Base-by-base conservation (phyloP, 2,888 invertebrate genomes). In the Phaonia tiefii region DNA sequence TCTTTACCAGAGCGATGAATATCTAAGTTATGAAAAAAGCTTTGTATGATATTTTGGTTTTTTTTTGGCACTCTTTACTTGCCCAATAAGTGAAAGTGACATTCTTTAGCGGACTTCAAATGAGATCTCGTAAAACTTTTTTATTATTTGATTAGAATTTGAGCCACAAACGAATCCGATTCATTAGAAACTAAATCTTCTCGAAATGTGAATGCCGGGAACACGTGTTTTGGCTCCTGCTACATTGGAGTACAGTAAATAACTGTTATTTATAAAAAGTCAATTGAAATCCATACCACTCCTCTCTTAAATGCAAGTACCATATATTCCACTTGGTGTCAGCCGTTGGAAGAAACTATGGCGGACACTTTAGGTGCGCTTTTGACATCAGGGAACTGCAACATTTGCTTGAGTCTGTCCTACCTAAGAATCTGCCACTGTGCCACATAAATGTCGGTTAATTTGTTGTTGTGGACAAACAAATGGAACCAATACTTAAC, bases 401-500 rank as follows among this genome's bases (percentile, higher is more conserved):
- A 81, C 81, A 72, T 78, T 65, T 72, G 56, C 44, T 26, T n/a
- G n/a, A n/a, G n/a, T n/a, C n/a, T n/a, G n/a, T n/a, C n/a, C n/a
- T n/a, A n/a, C n/a, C n/a, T n/a, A n/a, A n/a, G n/a, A n/a, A 31
- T 31, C 31, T 3, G 8, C 31, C 31, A 31, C 3, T 8, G 8
- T 31, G 8, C 31, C 31, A 31, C 31, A 31, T 31, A 46, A 2
- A 44, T 20, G n/a, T n/a, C n/a, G n/a, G n/a, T n/a, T n/a, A n/a
- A 13, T 46, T 49, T 22, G 42, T 49, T 22, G 44, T 26, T 15
- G 31, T n/a, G 39, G 46, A 17, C n/a, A 39, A 31, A 78, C 72
- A 81, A 81, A 81, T 81, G 81, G 78, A 81, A 81, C 81, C 78
- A 81, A 81, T 81, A 81, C 81, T 78, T 78, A 81, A 81, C 75